phyloP scores from a whole-genome alignment of 2,888 invertebrate species.

The Ptilodon capucinus region DNA sequence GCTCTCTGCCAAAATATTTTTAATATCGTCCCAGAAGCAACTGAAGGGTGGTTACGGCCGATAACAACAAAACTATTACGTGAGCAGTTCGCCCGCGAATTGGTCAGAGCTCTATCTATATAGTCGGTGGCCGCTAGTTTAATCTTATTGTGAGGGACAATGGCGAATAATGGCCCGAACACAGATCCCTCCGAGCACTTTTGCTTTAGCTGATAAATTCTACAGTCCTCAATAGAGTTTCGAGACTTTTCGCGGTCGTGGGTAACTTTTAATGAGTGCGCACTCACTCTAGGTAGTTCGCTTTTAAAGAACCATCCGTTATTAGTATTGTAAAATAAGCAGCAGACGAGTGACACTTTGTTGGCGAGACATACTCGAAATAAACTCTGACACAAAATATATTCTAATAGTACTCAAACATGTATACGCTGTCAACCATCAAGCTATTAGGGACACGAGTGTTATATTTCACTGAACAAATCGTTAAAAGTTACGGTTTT shows the following conservation, averaged over 20 bases:
- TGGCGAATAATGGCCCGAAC: conserved; percentile 65
- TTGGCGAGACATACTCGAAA: conserved; percentile 18
- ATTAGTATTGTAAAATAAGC: conserved; percentile 55
- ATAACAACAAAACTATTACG: conserved; percentile 80
- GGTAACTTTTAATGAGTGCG: conserved; percentile 76
- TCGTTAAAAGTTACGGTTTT: background rate
- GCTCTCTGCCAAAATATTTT: conserved; percentile 80
- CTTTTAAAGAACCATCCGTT: conserved; percentile 55
- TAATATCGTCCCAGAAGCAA: conserved; percentile 77
- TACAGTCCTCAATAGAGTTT: conserved; percentile 54
- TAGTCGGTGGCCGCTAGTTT: conserved; percentile 60
- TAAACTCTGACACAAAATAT: conserved; percentile 3
- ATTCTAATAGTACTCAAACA: background rate
- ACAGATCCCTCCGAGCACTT: conserved; percentile 66
- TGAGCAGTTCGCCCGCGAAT: conserved; percentile 67
- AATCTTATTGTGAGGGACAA: conserved; percentile 75
- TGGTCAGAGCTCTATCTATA: conserved; percentile 60
- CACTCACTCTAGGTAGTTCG: conserved; percentile 57
- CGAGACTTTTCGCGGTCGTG: conserved; percentile 60
- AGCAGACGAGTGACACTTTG: conserved; percentile 37
- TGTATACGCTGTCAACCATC: background rate
- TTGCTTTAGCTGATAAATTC: conserved; percentile 71
- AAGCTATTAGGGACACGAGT: background rate
- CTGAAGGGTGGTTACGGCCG: conserved; percentile 73
- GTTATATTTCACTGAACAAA: background rate